Conservation (phyloP, 2,888 invertebrate species). For the Altica lythri region DNA sequence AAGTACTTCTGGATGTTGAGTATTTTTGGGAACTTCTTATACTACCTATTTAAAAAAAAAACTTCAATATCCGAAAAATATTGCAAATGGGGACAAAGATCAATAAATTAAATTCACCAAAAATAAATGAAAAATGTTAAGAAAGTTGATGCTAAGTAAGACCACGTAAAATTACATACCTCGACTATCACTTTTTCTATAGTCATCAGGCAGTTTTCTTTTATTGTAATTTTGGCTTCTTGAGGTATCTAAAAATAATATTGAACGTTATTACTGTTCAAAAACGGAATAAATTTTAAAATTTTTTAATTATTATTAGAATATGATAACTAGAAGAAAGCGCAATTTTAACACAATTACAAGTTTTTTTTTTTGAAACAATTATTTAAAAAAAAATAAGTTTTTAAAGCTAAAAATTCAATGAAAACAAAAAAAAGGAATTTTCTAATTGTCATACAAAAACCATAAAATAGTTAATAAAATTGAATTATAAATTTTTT, state of each 20-base stretch:
- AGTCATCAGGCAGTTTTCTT: neutral
- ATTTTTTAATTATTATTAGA: neutral
- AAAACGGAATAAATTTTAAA: neutral
- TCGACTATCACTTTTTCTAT: neutral
- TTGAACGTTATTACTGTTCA: too few relatives aligned
- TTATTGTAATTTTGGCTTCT: neutral
- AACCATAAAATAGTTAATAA: too few relatives aligned
- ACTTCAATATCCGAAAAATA: neutral
- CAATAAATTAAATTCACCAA: too few relatives aligned
- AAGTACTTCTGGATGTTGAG: neutral
- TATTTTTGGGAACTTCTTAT: neutral
- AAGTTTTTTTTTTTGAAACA: neutral
- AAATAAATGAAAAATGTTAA: too few relatives aligned
- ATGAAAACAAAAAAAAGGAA: too few relatives aligned
- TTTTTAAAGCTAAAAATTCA: too few relatives aligned
- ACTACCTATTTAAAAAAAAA: neutral
- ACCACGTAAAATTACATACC: too few relatives aligned
- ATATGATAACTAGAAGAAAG: neutral
- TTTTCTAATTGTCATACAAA: too few relatives aligned
- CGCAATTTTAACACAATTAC: neutral
- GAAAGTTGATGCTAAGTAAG: too few relatives aligned
- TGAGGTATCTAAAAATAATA: constrained; percentile 1
- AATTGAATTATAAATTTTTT: too few relatives aligned
- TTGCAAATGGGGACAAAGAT: neutral
- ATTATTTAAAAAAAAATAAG: too few relatives aligned